phyloP scores from a whole-genome alignment of 1,140 invertebrate genomes.

The Magallana angulata region DNA sequence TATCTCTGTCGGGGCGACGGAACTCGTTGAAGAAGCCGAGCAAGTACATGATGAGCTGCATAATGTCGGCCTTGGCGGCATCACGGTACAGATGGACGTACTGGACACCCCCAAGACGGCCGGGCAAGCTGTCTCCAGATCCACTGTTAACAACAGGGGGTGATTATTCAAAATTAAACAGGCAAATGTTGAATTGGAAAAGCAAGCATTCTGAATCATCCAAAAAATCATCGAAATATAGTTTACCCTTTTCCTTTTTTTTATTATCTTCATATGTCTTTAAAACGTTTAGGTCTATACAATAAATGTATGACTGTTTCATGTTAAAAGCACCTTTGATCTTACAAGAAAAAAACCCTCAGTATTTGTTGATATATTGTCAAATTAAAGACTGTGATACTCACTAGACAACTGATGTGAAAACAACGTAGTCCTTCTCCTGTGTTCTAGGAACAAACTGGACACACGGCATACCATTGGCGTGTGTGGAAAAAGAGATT shows the following conservation, averaged over 20 bases:
- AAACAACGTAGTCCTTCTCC: conserved; percentile 50
- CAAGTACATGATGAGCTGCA: conserved; percentile 52
- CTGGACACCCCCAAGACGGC: conserved; percentile 43
- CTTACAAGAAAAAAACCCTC: no score
- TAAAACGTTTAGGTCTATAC: no score
- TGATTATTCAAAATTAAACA: no score
- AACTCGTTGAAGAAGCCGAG: conserved; percentile 55
- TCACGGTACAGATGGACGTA: conserved; percentile 49
- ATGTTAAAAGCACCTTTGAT: no score
- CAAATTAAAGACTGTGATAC: not conserved
- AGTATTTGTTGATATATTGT: no score
- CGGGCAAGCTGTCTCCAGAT: conserved; percentile 52
- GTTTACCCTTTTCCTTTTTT: no score
- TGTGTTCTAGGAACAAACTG: conserved; percentile 46
- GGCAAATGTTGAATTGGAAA: no score
- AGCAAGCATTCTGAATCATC: no score
- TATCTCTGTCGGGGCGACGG: conserved; percentile 55
- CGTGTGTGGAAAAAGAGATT: conserved; percentile 48
- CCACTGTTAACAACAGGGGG: not conserved
- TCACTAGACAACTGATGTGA: conserved; percentile 49
- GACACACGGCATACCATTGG: conserved; percentile 39
- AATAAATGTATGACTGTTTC: no score
- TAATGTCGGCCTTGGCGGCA: conserved; percentile 54
- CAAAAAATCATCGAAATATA: no score
- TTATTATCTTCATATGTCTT: no score